phyloP scores from a whole-genome alignment of 2,888 invertebrate species.

The Phorcus lineatus region DNA sequence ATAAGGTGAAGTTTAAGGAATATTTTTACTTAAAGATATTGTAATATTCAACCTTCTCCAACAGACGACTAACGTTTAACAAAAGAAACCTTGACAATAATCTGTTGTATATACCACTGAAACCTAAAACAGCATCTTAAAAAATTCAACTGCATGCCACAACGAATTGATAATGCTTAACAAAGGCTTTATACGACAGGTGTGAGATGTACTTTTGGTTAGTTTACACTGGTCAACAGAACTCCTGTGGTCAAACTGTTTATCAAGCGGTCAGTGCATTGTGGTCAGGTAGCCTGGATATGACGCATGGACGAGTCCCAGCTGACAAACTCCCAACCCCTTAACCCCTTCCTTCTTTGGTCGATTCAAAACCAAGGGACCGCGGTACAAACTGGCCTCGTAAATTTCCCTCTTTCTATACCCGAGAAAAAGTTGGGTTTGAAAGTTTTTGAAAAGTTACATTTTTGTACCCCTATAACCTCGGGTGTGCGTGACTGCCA shows the following conservation, averaged over 20 bases:
- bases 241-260: neutral
- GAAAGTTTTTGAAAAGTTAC: slow-evolving; percentile 1
- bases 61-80: no score
- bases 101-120: no score
- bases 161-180: no score
- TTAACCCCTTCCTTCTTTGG: neutral
- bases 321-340: neutral
- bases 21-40: no score
- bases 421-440: neutral
- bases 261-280: neutral
- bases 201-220: no score
- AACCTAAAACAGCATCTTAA: no score
- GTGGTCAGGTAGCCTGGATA: neutral
- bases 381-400: neutral
- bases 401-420: neutral
- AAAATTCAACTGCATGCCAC: no score
- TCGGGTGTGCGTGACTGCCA: neutral
- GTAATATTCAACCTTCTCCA: no score
- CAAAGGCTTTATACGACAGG: no score
- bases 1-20: no score
- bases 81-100: no score
- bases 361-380: neutral
- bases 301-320: neutral
- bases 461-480: slow-evolving; percentile 9
- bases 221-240: neutral